Evolutionary conservation across 1,140 invertebrate species (phyloP), one percentile per base, ranked within the genome.

Genomic region (Euura lappo): DNA sequence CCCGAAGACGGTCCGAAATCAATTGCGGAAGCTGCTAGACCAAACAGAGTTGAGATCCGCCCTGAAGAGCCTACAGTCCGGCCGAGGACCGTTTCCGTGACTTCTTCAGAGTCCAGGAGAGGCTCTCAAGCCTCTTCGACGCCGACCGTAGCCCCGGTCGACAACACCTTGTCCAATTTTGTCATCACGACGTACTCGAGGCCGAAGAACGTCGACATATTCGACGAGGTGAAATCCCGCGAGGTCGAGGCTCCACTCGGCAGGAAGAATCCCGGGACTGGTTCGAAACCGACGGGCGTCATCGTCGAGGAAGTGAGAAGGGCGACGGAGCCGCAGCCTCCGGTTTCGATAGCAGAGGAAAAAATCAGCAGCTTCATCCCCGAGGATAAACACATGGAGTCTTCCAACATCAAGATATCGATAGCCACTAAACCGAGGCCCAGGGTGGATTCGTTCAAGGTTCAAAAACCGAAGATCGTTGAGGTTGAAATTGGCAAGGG

Each of bases 111-210:
- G 6, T 73, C 65, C 2, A 74, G 45, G 6, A 77, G 68, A 44
- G 2, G 3, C 8, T 4, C n/a, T 2, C 60, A 72, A 6, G 70
- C 6, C 2, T 66, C 71, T 1, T 74, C 74, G 3, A 69, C 81
- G 0, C 79, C 79, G 0, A 80, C 79, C 69, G 75, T 87, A 2
- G 84, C 84, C 0, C 85, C 85, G 1, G 70, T 83, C 0, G 84
- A 86, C 65, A 87, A 87, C 65, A 85, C 83, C 3, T 46, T 87
- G 45, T 81, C 85, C 0, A 88, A 88, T 71, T 88, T 88, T 71
- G 87, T 82, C 2, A 87, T 88, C 6, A 86, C 86, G 0, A 87
- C 87, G 0, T 88, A 88, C 43, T 78, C 83, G 3, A 79, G 78
- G 5, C 81, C 81, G 45, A 87, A 84, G 46, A 83, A 76, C 60